These are phyloP conservation scores for Itoplectis maculator DNA, from an alignment of 2,888 invertebrate species.

Conservation along the genomic window DNA sequence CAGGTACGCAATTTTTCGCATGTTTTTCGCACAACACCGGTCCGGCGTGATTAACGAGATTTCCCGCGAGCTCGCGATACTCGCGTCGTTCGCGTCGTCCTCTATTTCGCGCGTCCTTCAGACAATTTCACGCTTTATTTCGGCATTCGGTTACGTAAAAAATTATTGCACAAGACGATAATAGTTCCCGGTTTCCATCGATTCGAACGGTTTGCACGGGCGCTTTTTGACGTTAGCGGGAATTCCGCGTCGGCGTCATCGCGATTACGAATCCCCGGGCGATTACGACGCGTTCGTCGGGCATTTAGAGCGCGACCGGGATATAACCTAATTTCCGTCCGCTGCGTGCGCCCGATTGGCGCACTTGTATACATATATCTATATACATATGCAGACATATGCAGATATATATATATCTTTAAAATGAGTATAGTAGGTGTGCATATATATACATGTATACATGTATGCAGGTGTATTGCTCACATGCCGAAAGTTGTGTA, in stretches of 20 bases:
- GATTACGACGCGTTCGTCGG: constrained; percentile 39
- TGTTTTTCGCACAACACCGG: constrained; percentile 18
- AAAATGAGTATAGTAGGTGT: constrained; percentile 27
- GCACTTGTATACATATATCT: constrained; percentile 4
- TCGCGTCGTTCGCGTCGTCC: neutral
- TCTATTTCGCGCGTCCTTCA: constrained; percentile 25
- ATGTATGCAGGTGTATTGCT: constrained; percentile 34
- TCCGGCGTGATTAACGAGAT: constrained; percentile 18
- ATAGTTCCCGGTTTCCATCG: constrained; percentile 76
- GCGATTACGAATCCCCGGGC: constrained; percentile 20
- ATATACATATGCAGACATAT: constrained; percentile 18
- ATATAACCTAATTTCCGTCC: constrained; percentile 68
- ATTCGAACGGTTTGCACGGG: constrained; percentile 41
- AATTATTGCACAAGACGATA: constrained; percentile 78
- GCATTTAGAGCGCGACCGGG: constrained; percentile 48
- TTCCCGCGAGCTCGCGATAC: neutral
- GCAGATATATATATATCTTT: constrained; percentile 36
- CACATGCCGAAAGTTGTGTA: constrained; percentile 76
- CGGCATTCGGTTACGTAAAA: constrained; percentile 77
- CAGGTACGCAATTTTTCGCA: constrained; percentile 77
- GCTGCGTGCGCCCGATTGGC: constrained; percentile 22
- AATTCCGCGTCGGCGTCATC: neutral
- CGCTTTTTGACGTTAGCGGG: neutral
- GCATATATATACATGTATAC: constrained; percentile 32
- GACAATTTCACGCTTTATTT: constrained; percentile 44